A percentile compares a stretch with the other conserved stretches of the same genome.
Evolutionary conservation across 2,113 vertebrate genomes (phyloP).

Genomic region (Rhinoderma darwinii): DNA sequence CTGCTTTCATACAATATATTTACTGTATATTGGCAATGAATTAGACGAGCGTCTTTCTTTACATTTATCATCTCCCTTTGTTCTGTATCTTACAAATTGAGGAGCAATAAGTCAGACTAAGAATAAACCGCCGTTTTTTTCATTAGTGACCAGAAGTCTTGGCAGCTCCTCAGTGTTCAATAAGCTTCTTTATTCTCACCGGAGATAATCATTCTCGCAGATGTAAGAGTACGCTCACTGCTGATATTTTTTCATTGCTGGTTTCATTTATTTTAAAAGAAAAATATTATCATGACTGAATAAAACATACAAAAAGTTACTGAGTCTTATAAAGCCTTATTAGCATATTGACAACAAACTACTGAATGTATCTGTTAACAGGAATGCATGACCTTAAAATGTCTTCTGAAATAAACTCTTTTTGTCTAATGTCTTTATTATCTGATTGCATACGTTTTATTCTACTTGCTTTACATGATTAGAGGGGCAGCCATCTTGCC

Average conservation of each 20-base stretch:
- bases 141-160: not conserved
- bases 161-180: not conserved
- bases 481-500: no score
- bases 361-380: not conserved
- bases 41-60: not conserved
- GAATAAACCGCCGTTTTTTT: not conserved
- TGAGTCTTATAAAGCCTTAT: not conserved
- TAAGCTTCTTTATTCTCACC: not conserved
- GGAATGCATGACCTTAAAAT: not conserved
- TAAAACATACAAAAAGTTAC: not conserved
- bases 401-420: no score
- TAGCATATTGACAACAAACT: not conserved
- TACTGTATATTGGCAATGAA: not conserved
- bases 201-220: conserved; percentile 12
- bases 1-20: not conserved
- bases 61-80: conserved; percentile 5
- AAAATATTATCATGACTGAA: not conserved
- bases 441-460: no score
- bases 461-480: no score
- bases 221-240: not conserved
- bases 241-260: not conserved
- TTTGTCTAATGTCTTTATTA: no score
- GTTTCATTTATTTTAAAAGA: not conserved
- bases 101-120: conserved; percentile 22
- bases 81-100: not conserved